These are phyloP conservation scores for Drosophila hydei DNA, from an alignment of 1,140 invertebrate genomes.

Conservation along the genomic window DNA sequence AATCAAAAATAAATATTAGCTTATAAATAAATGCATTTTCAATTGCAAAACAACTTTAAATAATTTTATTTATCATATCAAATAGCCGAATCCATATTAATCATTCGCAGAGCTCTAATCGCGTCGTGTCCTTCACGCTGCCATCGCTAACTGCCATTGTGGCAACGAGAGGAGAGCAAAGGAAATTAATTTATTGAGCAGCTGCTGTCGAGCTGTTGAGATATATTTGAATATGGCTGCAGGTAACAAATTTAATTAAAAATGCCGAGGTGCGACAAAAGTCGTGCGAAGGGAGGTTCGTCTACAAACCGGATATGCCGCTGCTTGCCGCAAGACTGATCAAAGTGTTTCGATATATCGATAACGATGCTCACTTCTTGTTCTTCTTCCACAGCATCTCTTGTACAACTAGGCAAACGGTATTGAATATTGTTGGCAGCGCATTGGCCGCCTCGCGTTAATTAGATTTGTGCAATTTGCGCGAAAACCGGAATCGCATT, in stretches of 20 bases:
- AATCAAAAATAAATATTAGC: too few relatives aligned
- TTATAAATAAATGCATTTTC: too few relatives aligned
- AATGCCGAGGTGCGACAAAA: constrained; percentile 19
- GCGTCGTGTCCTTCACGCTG: not conserved
- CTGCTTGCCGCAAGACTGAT: constrained; percentile 29
- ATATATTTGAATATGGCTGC: constrained; percentile 42
- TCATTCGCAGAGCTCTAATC: too few relatives aligned
- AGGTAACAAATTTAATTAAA: constrained; percentile 50
- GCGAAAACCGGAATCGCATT: constrained; percentile 24
- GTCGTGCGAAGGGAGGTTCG: too few relatives aligned
- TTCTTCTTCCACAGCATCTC: not conserved
- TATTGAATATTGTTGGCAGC: not conserved
- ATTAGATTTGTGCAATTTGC: constrained; percentile 44
- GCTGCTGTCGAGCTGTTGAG: constrained; percentile 30
- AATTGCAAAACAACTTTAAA: too few relatives aligned
- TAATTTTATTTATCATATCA: too few relatives aligned
- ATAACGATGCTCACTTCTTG: constrained; percentile 29
- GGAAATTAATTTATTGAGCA: constrained; percentile 55
- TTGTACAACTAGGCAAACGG: too few relatives aligned
- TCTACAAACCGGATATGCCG: constrained; percentile 17
- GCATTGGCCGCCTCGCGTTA: constrained; percentile 19
- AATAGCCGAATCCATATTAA: too few relatives aligned
- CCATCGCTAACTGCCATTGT: not conserved
- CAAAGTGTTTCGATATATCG: constrained; percentile 20
- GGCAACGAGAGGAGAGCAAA: not conserved